These are phyloP conservation scores for Pogonophryne albipinna DNA, from an alignment of 2,797 vertebrate species.

Conservation along the genomic window DNA sequence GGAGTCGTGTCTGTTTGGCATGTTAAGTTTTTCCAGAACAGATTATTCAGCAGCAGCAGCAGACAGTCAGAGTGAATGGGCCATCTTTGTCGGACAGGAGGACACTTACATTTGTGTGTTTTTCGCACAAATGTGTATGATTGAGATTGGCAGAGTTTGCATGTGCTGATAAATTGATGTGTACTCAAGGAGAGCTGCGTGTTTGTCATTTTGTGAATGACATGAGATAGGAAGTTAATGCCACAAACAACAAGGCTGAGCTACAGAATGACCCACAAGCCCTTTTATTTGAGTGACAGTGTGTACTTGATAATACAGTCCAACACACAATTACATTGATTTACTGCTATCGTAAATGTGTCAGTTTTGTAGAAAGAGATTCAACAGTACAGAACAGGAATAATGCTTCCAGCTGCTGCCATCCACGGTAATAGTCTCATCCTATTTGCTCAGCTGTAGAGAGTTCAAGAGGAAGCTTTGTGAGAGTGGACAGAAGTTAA, in stretches of 20 bases:
- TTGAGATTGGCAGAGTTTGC: not conserved
- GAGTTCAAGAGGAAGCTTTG: constrained; percentile 6
- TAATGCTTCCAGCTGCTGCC: constrained; percentile 10
- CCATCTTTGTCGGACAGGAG: constrained; percentile 18
- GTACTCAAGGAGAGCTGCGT: not conserved
- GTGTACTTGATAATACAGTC: constrained; percentile 15
- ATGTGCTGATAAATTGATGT: not conserved
- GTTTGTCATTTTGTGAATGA: constrained; percentile 30
- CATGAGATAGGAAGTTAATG: constrained; percentile 3
- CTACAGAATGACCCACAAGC: constrained; percentile 12
- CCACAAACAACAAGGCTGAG: constrained; percentile 23
- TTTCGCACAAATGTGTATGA: not conserved
- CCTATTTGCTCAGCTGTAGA: constrained; percentile 74
- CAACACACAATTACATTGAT: constrained; percentile 5
- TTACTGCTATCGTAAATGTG: constrained; percentile 30
- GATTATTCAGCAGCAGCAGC: constrained; percentile 61
- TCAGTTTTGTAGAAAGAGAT: not conserved
- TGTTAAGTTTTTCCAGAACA: constrained; percentile 62
- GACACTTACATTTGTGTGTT: not conserved
- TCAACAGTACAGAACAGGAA: not conserved
- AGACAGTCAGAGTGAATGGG: constrained; percentile 18
- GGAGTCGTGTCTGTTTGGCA: constrained; percentile 53
- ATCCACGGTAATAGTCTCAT: constrained; percentile 1
- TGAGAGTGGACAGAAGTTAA: not conserved
- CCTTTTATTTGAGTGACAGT: constrained; percentile 10